phyloP scores from a whole-genome alignment of 1,140 invertebrate species.

The Drosophila willistoni region DNA sequence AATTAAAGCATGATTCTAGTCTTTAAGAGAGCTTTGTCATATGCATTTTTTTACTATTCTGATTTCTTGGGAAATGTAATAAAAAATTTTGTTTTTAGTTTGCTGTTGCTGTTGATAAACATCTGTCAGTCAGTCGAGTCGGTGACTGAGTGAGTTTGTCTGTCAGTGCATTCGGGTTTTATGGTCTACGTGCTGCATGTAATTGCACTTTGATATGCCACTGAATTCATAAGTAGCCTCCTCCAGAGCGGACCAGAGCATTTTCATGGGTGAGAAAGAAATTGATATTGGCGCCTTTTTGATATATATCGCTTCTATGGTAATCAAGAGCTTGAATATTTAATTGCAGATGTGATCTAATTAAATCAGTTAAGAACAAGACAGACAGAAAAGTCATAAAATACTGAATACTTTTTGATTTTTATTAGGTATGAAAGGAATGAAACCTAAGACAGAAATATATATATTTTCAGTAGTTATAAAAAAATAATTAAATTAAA shows the following conservation, averaged over 20 bases:
- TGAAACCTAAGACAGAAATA: neutral
- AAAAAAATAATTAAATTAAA: too few species aligned
- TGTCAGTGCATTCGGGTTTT: constrained; percentile 37
- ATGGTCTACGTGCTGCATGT: constrained; percentile 67
- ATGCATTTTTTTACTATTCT: constrained; percentile 68
- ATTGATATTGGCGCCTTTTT: neutral
- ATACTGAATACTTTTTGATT: neutral
- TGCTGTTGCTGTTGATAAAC: constrained; percentile 61
- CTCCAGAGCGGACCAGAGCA: constrained; percentile 1
- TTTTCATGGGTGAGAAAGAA: neutral
- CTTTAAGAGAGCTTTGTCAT: constrained; percentile 25
- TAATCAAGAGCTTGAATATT: constrained; percentile 5
- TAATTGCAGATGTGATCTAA: constrained; percentile 3
- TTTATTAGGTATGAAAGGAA: neutral
- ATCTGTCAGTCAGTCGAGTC: constrained; percentile 55
- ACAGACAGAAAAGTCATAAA: neutral
- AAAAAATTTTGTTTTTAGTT: constrained; percentile 38
- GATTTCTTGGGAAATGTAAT: constrained; percentile 72
- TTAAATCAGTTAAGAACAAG: neutral
- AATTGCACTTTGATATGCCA: constrained; percentile 57
- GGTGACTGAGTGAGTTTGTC: constrained; percentile 15
- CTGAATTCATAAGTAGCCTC: constrained; percentile 56
- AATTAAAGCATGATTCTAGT: constrained; percentile 15
- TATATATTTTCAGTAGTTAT: too few species aligned
- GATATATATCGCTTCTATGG: constrained; percentile 12